Evolutionary conservation across 2,797 vertebrate species (phyloP).

Genomic region (Alfaro cultratus): DNA sequence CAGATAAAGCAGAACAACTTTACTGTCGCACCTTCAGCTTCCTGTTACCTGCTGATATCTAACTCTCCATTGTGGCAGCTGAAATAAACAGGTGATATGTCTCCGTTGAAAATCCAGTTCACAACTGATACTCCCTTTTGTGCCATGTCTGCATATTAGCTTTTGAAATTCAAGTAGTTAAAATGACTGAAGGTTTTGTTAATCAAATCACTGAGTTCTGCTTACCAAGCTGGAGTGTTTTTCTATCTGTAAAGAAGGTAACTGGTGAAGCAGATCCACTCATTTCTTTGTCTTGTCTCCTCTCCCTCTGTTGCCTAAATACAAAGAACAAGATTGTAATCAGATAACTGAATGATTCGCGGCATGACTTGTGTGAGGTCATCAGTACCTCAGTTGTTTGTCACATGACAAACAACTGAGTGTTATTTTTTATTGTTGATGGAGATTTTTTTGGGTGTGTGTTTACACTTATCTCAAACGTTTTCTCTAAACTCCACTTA

Average conservation of each 20-base stretch:
- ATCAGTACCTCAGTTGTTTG: too few relatives aligned
- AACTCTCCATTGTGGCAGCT: background rate
- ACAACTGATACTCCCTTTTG: background rate
- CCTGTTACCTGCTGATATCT: background rate
- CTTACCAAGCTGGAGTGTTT: background rate
- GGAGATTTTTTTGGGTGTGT: background rate
- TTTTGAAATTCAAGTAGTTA: background rate
- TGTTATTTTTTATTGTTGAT: constrained; percentile 1
- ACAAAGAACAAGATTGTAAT: background rate
- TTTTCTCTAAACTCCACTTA: constrained; percentile 4
- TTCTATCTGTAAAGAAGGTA: background rate
- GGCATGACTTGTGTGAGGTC: background rate
- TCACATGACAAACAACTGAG: background rate
- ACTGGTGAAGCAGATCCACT: background rate
- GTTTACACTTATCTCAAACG: background rate
- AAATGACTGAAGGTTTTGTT: background rate
- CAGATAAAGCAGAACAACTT: background rate
- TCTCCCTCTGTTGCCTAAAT: background rate
- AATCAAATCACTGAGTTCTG: background rate
- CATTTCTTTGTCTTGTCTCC: background rate
- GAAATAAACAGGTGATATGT: too few relatives aligned
- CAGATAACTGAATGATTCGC: background rate
- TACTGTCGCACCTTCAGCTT: background rate
- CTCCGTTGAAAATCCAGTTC: too few relatives aligned
- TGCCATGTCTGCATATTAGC: background rate